Evolutionary conservation across 2,797 vertebrate species (phyloP), one percentile per base, ranked within the genome.

Genomic region (Coreius guichenoti): DNA sequence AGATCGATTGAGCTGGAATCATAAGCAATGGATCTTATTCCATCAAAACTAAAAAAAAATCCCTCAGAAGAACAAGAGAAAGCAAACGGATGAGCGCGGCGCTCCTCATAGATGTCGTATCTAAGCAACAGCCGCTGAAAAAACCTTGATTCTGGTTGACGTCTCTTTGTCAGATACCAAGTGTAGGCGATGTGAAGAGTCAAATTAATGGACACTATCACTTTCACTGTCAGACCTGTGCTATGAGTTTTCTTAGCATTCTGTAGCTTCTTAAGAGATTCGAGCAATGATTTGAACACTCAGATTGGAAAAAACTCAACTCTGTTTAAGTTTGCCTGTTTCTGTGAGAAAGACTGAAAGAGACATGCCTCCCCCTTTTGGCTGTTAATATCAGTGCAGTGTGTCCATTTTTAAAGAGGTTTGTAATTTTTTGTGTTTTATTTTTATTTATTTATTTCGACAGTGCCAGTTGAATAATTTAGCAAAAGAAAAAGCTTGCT

Each of bases 111-210:
- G 65, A 82, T 81, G 89, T 93, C 90, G 94, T 95, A 95, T 93
- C 94, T 86, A 95, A 94, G 94, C 94, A 95, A 95, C 94, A 91
- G 92, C 91, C 85, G 88, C 88, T 91, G 89, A 88, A 91, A 88
- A 92, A 92, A 91, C 92, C 92, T 93, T 93, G 90, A 90, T 91
- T 87, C 84, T 87, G 85, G 83, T 74, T 90, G 87, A 85, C 92
- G 67, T 72, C 45, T 79, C 81, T 78, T 51, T 36, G 58, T 84
- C 56, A 63, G 47, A 0, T 33, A 45, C 16, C 23, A 39, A 65
- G 80, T 49, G 76, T 75, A 70, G 75, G 84, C n/a, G 54, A 77
- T 14, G 43, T 16, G 56, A 56, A 69, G 69, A 85, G 69, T 49
- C 56, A 63, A n/a, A 43, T 68, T 67, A 83, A 54, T 54, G 61